Conservation (phyloP, 2,113 vertebrate species). For the Glaucidium brasilianum region DNA sequence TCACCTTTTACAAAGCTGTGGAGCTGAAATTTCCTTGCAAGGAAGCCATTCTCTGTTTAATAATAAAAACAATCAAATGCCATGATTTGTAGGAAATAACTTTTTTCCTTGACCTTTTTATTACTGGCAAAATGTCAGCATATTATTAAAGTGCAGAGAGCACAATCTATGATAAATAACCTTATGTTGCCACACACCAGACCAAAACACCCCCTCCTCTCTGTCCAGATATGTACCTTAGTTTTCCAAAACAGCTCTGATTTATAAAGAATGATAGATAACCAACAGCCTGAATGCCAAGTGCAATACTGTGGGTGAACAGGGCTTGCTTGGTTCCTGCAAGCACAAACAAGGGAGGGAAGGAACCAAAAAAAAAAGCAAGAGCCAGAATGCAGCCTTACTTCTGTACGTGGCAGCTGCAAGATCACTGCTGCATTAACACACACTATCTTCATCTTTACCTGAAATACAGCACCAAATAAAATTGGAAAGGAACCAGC, state of each 20-base stretch:
- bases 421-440: not conserved
- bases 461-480: not conserved
- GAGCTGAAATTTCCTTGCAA: not conserved
- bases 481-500: not conserved
- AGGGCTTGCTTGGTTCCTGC: not conserved
- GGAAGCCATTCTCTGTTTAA: not conserved
- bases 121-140: slow-evolving; percentile 26
- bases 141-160: slow-evolving; percentile 15
- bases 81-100: slow-evolving; percentile 23
- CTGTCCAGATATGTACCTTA: not conserved
- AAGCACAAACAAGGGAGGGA: not conserved
- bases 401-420: not conserved
- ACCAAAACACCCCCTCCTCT: not conserved
- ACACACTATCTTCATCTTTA: not conserved
- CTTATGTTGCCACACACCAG: not conserved
- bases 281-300: not conserved
- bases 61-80: slow-evolving; percentile 18
- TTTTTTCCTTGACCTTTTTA: slow-evolving; percentile 38
- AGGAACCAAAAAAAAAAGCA: not conserved
- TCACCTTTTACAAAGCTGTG: not conserved
- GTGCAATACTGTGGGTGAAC: not conserved
- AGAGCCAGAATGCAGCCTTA: not conserved
- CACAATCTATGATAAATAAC: not conserved
- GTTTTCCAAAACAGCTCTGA: not conserved
- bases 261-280: not conserved